Evolutionary conservation across 2,888 invertebrate genomes (phyloP).

Genomic region (Pollenia amentaria): DNA sequence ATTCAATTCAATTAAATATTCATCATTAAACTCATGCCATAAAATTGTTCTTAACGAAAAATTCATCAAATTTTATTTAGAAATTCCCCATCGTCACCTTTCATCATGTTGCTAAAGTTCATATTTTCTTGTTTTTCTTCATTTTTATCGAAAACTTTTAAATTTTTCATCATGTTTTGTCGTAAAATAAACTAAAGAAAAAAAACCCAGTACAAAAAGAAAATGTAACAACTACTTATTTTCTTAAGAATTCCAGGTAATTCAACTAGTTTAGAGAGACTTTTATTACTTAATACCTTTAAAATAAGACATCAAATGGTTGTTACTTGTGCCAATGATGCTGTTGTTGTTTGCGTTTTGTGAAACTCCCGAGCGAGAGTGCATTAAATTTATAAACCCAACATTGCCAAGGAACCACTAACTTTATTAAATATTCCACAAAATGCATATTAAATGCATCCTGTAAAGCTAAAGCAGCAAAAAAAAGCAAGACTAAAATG

Average conservation of each 20-base stretch:
- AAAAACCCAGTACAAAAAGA: slow-evolving; percentile 1
- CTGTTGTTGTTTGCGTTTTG: slow-evolving; percentile 30
- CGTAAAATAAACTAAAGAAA: slow-evolving; percentile 41
- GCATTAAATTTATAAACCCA: slow-evolving; percentile 72
- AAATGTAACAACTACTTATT: slow-evolving; percentile 68
- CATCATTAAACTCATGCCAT: slow-evolving; percentile 54
- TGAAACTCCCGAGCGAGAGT: slow-evolving; percentile 51
- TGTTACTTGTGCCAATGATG: slow-evolving; percentile 53
- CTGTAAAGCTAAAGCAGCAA: slow-evolving; percentile 69
- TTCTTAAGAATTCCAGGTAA: slow-evolving; percentile 66
- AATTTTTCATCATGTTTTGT: slow-evolving; percentile 66
- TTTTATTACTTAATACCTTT: slow-evolving; percentile 73
- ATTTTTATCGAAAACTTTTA: slow-evolving; percentile 66
- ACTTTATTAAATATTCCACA: slow-evolving; percentile 82
- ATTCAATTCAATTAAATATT: slow-evolving; percentile 65
- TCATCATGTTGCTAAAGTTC: slow-evolving; percentile 54
- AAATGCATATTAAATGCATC: slow-evolving; percentile 83
- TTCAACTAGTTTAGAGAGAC: slow-evolving; percentile 72
- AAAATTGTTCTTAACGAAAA: slow-evolving; percentile 45
- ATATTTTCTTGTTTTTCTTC: slow-evolving; percentile 10
- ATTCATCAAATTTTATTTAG: slow-evolving; percentile 70
- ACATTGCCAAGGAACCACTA: slow-evolving; percentile 70
- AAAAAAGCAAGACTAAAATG: slow-evolving; percentile 44
- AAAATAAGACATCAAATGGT: slow-evolving; percentile 71
- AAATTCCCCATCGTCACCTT: slow-evolving; percentile 72